Conservation (phyloP, 2,797 vertebrate species). For the Trachops cirrhosus region DNA sequence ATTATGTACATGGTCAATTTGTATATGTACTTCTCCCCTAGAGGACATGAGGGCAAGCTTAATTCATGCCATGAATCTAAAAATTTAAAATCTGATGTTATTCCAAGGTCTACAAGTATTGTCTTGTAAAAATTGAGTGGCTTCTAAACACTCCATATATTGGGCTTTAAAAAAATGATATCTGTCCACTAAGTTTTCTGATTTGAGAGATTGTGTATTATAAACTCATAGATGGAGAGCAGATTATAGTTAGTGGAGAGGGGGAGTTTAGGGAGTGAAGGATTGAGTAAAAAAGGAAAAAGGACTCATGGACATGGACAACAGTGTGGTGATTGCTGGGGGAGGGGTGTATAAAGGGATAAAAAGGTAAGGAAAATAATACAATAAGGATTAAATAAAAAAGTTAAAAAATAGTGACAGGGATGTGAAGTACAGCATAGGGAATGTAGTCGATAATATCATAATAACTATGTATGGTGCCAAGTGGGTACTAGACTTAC, state of each 20-base stretch:
- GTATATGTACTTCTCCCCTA: not conserved
- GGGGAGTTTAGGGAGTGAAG: too few species aligned
- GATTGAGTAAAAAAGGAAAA: not conserved
- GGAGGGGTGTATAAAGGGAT: not conserved
- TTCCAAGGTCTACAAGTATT: not conserved
- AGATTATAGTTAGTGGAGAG: not conserved
- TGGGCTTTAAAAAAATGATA: not conserved
- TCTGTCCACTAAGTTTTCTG: not conserved
- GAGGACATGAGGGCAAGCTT: not conserved
- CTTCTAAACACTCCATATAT: not conserved
- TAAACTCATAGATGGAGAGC: not conserved
- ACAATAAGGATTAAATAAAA: not conserved
- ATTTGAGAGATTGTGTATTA: not conserved
- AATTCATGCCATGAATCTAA: not conserved
- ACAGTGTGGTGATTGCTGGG: not conserved
- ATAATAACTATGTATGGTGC: not conserved
- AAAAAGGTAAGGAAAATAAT: not conserved
- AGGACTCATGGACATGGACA: not conserved
- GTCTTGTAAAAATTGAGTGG: not conserved
- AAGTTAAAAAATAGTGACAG: not conserved
- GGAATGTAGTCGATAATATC: not conserved
- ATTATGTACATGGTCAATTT: not conserved
- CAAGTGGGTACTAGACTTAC: not conserved
- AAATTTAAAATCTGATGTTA: not conserved
- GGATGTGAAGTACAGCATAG: too few species aligned